Evolutionary conservation across 2,113 vertebrate species (phyloP).

Genomic region (Alectura lathami): DNA sequence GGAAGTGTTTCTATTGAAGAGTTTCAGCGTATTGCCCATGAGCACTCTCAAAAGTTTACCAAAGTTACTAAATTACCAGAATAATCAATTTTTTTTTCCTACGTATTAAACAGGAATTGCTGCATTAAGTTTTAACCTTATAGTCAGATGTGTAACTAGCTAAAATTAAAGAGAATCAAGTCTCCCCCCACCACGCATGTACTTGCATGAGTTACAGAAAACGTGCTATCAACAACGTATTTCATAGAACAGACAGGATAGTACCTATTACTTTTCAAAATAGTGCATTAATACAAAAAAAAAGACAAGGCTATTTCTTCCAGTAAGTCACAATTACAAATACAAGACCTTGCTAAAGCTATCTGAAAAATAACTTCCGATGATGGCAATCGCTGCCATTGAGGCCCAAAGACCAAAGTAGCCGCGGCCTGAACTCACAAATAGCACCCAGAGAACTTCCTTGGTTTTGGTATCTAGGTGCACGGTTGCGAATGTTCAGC

Average conservation of each 20-base stretch:
- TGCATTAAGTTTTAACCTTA: neutral
- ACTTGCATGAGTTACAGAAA: neutral
- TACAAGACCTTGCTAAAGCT: neutral
- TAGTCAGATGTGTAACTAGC: neutral
- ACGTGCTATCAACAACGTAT: neutral
- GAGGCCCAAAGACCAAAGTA: neutral
- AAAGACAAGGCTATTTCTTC: no score
- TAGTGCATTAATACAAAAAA: neutral
- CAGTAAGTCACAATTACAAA: neutral
- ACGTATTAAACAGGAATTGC: neutral
- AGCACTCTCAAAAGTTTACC: neutral
- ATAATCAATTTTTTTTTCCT: neutral
- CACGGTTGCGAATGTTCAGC: rapidly evolving
- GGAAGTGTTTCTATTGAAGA: neutral
- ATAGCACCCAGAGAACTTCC: neutral
- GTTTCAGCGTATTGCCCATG: neutral
- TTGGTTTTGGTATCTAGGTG: neutral
- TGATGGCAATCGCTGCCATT: neutral
- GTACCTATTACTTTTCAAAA: neutral
- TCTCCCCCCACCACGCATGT: neutral
- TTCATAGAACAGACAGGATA: neutral
- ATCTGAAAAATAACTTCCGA: neutral
- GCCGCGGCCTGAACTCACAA: neutral
- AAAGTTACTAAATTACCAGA: neutral
- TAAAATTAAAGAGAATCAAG: neutral